Evolutionary conservation across 1,140 invertebrate species (phyloP).

Genomic region (Globodera ellingtonae): DNA sequence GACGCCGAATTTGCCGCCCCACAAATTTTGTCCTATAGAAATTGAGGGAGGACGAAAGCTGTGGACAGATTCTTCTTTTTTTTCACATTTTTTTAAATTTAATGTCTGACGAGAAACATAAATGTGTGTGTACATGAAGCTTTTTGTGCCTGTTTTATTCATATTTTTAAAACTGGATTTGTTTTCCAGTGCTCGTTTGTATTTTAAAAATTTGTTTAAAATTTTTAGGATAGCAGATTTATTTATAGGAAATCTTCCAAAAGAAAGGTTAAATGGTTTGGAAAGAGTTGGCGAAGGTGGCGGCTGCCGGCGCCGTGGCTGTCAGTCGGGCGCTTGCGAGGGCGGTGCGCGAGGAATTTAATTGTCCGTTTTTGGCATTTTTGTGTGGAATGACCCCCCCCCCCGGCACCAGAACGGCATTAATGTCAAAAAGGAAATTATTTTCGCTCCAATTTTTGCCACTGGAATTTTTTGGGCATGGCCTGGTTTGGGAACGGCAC

Average conservation of each 20-base stretch:
- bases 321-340: constrained; percentile 39
- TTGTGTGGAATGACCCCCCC: too few relatives aligned
- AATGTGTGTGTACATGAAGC: not conserved
- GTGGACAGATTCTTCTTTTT: not conserved
- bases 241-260: too few relatives aligned
- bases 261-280: constrained; percentile 31
- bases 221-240: too few relatives aligned
- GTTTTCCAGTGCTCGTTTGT: not conserved
- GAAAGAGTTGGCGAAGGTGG: constrained; percentile 38
- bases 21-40: not conserved
- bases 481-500: too few relatives aligned
- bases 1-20: not conserved
- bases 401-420: constrained; percentile 13
- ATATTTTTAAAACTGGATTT: not conserved
- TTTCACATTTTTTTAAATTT: not conserved
- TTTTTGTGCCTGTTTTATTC: not conserved
- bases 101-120: not conserved
- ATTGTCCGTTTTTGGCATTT: not conserved
- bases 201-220: too few relatives aligned
- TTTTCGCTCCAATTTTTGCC: too few relatives aligned
- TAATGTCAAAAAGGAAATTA: not conserved
- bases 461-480: too few relatives aligned
- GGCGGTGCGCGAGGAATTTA: constrained; percentile 42
- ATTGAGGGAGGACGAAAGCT: not conserved
- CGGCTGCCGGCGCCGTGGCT: constrained; percentile 40